Evolutionary conservation across 2,113 vertebrate species (phyloP), one percentile per base, ranked within the genome.

Genomic region (Dipodomys ordii): DNA sequence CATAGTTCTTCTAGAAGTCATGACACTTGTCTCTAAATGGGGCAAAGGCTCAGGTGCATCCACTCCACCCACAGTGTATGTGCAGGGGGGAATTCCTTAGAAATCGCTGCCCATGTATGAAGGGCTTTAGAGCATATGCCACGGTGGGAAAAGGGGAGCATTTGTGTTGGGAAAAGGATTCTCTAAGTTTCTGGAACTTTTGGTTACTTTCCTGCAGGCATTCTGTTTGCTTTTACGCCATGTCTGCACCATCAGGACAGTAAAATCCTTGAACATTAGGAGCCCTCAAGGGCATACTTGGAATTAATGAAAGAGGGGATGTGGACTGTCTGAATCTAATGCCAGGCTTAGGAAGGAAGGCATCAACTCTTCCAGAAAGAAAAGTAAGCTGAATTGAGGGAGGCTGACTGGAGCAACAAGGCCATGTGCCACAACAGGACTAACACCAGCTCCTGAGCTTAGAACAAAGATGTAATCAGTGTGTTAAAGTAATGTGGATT

Each of bases 251-350:
- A 25, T 76, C 32, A 90, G 86, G 39, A 80, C 2, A 86, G 35
- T 73, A 71, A 86, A 88, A 49, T 83, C 16, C 23, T 85, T 49
- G 83, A 44, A 60, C 74, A 72, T 30, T 86, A 90, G 69, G 39
- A 46, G 49, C 67, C 92, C 46, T 81, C 18, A 60, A 83, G 53
- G 71, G 82, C 74, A 83, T 46, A 13, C 32, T 69, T 25, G 83
- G 83, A 64, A 35, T 92, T 69, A 62, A 12, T 23, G 76, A 79
- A 49, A 71, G 73, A 92, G 49, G 35, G 57, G 28, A 10, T 18
- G 12, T 7, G 32, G 3, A n/a, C 27, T 46, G 57, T 27, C 2
- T 22, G 83, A 53, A 80, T 22, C 10, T 13, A 72, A 62, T 49
- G 82, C 35, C n/a, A 78, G 80, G 30, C 39, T 78, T 77, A 2